Base-by-base conservation (phyloP, 2,888 invertebrate species). In the Drosophila sordidapex region DNA sequence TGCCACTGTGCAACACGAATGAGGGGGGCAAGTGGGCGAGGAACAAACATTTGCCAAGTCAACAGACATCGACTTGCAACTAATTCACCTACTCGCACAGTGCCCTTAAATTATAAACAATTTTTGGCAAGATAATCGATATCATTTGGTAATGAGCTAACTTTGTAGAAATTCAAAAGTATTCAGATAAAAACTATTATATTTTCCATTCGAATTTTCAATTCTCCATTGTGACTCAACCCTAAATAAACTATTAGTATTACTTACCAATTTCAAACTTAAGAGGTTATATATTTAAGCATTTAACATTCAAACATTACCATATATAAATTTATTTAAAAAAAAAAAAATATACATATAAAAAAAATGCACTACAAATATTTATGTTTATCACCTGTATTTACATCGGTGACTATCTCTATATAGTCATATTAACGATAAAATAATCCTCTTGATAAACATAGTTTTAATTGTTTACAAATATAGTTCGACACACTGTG, bases 1-100 rank as follows among this genome's bases (percentile, higher is more conserved):
- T 66, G 68, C 62, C 67, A 53, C 62, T 53, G 51, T 57, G 65
- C 63, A 51, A n/a, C 65, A 48, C 15, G 63, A 53, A 46, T 11
- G 62, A 18, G n/a, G 78, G 43, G 40, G 57, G 49, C 59, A 67
- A 62, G 58, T 66, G 83, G 83, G 77, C 72, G 86, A 67, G 60
- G 35, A 48, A 40, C 61, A 75, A 74, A 74, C 70, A 73, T 68
- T 70, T 73, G 74, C 74, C 65, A 60, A 71, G 80, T 78, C 80
- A 80, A 81, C 68, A 75, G 67, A 64, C 65, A 57, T 62, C 67
- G 65, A 63, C 62, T 60, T 33, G 35, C 36, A 46, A 40, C 65
- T 54, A 57, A 76, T 66, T 60, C 46, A 49, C 51, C 46, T 40
- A 27, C 54, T 31, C 33, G 62, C 74, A 78, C 77, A 58, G 48